Conservation (phyloP, 2,113 vertebrate genomes). For the Corythornis cristatus region DNA sequence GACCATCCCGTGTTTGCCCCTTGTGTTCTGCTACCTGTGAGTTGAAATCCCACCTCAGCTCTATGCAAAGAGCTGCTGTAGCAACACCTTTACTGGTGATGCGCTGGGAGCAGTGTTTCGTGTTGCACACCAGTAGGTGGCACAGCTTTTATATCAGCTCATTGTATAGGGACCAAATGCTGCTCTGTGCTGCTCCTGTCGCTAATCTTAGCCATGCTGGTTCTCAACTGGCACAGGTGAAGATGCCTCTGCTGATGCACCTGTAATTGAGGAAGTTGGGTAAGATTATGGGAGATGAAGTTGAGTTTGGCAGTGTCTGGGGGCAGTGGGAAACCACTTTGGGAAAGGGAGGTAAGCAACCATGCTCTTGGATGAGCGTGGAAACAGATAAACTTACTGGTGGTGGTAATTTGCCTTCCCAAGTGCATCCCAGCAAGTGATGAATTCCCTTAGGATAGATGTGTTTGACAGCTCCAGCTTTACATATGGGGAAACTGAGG, state of each 20-base stretch:
- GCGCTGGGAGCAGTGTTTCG: neutral
- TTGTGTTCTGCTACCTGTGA: neutral
- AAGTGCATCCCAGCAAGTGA: neutral
- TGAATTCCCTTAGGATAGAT: neutral
- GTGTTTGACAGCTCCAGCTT: neutral
- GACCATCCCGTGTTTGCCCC: neutral
- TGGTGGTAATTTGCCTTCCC: neutral
- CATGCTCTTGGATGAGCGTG: accelerated
- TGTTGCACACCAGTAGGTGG: constrained; percentile 51
- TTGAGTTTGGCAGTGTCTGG: neutral
- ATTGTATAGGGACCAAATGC: neutral
- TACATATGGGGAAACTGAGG: neutral
- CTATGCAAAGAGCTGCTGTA: neutral
- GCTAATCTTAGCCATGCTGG: accelerated
- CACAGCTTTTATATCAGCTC: constrained; percentile 44
- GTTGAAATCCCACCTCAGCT: neutral
- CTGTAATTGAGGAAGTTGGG: neutral
- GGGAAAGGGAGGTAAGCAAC: neutral
- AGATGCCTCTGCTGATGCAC: neutral
- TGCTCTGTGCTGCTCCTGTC: accelerated
- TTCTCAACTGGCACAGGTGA: neutral
- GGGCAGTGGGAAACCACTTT: neutral
- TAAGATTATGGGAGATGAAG: neutral
- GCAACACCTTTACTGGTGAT: neutral
- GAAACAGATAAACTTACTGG: neutral